Evolutionary conservation across 1,140 invertebrate species (phyloP), one percentile per base, ranked within the genome.

Genomic region (Adelges cooleyi): DNA sequence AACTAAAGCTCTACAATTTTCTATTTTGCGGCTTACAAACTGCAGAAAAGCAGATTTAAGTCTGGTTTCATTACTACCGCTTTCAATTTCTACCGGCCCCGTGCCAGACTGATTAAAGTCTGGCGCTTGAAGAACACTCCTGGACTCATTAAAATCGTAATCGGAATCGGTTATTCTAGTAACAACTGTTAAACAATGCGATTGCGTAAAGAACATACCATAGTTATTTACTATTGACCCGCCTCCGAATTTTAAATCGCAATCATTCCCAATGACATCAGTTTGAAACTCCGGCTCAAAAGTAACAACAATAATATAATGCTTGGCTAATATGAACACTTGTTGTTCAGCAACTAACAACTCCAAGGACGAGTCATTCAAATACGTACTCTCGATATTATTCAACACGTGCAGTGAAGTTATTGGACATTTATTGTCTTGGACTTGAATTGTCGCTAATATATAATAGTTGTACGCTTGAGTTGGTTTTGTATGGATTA

Each of bases 121-220:
- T 48, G 56, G 42, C 18, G 40, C 42, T 22, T 62, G 56, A 48
- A 62, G 56, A 33, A 62, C 56, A 48, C 56, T 62, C 44, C 56
- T 62, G n/a, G 56, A 62, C 46, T 62, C 56, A 48, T 62, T 62
- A 10, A 62, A 62, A 33, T 62, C 56, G 15, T 62, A 62, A 8
- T 62, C 42, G 2, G 27, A 15, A 10, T 62, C 27, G 8, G 25
- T 46, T 48, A 62, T 46, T 33, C 46, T 62, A 62, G 56, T 62
- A 33, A 62, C 25, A 40, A 62, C 56, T 46, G 56, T 62, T 62
- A 62, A n/a, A 62, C 56, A 62, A 46, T 62, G 56, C 27, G 56
- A 62, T 29, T 62, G 56, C 15, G 56, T 62, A 33, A 62, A 62
- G 46, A 62, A 62, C 56, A 62, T 62, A 48, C 56, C 56, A 33